A percentile compares a stretch with the other conserved stretches of the same genome.
These are phyloP conservation scores for Rhabdophis nuchalis DNA, from an alignment of 2,797 vertebrate species.

Conservation along the genomic window DNA sequence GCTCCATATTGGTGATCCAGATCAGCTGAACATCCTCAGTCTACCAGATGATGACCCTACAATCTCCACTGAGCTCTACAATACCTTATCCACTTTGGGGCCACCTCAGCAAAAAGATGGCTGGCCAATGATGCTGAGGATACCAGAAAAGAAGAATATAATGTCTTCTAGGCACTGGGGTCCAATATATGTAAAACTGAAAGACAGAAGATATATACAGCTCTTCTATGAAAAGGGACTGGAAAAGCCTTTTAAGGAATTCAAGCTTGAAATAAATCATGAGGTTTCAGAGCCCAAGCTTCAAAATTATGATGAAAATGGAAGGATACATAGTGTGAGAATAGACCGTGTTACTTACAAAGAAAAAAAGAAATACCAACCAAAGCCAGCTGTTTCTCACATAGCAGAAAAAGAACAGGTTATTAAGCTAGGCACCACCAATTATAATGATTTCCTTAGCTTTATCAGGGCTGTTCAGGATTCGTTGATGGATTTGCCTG, in stretches of 20 bases:
- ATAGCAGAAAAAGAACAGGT: constrained; percentile 79
- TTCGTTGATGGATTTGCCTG: constrained; percentile 71
- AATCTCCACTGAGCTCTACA: constrained; percentile 61
- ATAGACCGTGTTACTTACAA: constrained; percentile 82
- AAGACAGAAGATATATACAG: constrained; percentile 71
- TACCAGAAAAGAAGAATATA: constrained; percentile 90
- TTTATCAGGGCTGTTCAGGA: constrained; percentile 78
- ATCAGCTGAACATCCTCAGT: constrained; percentile 53
- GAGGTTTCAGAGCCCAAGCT: constrained; percentile 84
- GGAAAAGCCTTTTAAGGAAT: constrained; percentile 83
- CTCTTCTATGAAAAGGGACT: constrained; percentile 86
- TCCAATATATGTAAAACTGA: constrained; percentile 81
- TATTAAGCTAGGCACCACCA: constrained; percentile 82
- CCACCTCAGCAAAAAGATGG: constrained; percentile 74
- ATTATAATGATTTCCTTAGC: constrained; percentile 82
- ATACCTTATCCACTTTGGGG: constrained; percentile 55
- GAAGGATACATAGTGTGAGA: constrained; percentile 82
- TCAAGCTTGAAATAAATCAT: constrained; percentile 79
- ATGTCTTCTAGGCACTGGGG: constrained; percentile 93
- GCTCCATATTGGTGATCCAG: constrained; percentile 77
- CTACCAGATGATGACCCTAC: constrained; percentile 75
- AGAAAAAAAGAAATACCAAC: constrained; percentile 85
- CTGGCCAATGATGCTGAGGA: constrained; percentile 88
- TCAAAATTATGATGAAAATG: constrained; percentile 83
- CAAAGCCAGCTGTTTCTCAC: constrained; percentile 79